Evolutionary conservation across 1,140 invertebrate species (phyloP), one percentile per base, ranked within the genome.

Genomic region (Leucophenga varia): DNA sequence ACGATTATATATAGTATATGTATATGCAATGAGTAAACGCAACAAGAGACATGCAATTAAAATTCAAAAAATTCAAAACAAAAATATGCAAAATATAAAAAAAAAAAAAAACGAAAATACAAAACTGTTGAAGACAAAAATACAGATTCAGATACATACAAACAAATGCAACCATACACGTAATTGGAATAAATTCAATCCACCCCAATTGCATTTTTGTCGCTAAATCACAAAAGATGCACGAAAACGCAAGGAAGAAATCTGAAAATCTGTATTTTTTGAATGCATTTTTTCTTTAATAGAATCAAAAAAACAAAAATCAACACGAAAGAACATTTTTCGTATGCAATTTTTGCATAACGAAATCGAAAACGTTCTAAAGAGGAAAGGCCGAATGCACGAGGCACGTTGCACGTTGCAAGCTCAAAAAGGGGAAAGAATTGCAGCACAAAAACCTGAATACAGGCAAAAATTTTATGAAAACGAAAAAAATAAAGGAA

Each of bases 31-130:
- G n/a, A n/a, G n/a, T n/a, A n/a, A n/a, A n/a, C n/a, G n/a, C n/a
- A n/a, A n/a, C n/a, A n/a, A n/a, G n/a, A n/a, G 63, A 67, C 59
- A 57, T 68, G 63, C 63, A 67, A 67, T 67, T 67, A 67, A 67
- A 67, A 67, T 67, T 57, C n/a, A n/a, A n/a, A n/a, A n/a, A n/a
- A n/a, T n/a, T n/a, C n/a, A 47, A 46, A 42, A 53, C 59, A 58
- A 56, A 56, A 65, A 34, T 34, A 39, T 53, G 59, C 59, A 47
- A 57, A n/a, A n/a, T n/a, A n/a, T n/a, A n/a, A n/a, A n/a, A n/a
- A n/a, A n/a, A n/a, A n/a, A n/a, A n/a, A n/a, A n/a, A n/a, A n/a
- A n/a, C n/a, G n/a, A n/a, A n/a, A n/a, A n/a, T n/a, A n/a, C n/a
- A n/a, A n/a, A n/a, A n/a, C n/a, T n/a, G n/a, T n/a, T n/a, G n/a